Base-by-base conservation (phyloP, 2,888 invertebrate genomes). In the Hemistola chrysoprasaria region DNA sequence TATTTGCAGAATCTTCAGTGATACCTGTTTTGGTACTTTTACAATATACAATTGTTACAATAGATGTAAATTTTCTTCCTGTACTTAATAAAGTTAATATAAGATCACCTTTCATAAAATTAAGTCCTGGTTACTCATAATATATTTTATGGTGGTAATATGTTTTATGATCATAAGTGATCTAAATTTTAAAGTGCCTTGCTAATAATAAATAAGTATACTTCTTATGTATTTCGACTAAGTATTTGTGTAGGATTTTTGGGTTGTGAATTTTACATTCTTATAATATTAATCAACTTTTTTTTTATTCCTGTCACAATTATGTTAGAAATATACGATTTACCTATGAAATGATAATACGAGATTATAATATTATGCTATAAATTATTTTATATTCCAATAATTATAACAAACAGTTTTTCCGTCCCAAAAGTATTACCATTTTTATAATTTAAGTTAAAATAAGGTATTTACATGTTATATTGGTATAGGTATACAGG, bases 391-490 rank as follows among this genome's bases (percentile, higher is more conserved):
- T 31, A 28, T 44, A 38, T 40, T 35, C 7, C 25, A 46, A 47
- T 43, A 44, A 23, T 40, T 40, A 51, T 51, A 54, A 24, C 55
- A 56, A 69, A 74, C 65, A 75, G n/a, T n/a, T n/a, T n/a, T 74
- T 84, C 84, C 84, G 84, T 84, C 83, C 83, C 59, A 62, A 69
- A 62, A 78, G 78, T 82, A 81, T 81, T 82, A 83, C 76, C 77
- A 75, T 68, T 66, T 69, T 49, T 57, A 54, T 64, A 64, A 59
- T 55, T 35, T 58, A 58, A 52, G 40, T 10, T 31, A 16, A 8
- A 30, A 27, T 42, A 39, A 55, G 46, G 47, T 60, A 49, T 40
- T 38, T 38, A 42, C 40, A 53, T 49, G 33, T 30, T 43, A 46
- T 30, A 33, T 50, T 34, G 40, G 37, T 55, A 46, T 41, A 50